phyloP scores from a whole-genome alignment of 2,797 vertebrate species.

The Arrhamphus sclerolepis region DNA sequence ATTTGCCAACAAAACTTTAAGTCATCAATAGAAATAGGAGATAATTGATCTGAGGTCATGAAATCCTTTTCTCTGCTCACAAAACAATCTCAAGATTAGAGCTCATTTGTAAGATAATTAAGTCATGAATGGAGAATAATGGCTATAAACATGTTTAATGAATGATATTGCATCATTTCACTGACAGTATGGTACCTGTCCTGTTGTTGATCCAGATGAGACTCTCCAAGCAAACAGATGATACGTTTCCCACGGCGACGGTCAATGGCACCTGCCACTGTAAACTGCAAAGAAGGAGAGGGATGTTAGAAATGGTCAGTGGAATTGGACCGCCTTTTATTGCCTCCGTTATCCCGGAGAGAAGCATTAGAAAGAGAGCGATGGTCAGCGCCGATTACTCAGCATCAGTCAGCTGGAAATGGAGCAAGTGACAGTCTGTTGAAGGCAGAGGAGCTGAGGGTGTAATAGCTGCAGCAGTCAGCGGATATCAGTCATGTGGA shows the following conservation, averaged over 20 bases:
- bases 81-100: conserved; percentile 6
- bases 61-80: conserved; percentile 7
- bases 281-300: conserved; percentile 82
- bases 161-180: too few species aligned
- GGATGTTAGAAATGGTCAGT: conserved; percentile 32
- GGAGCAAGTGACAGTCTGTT: conserved; percentile 26
- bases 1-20: not conserved
- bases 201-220: conserved; percentile 98
- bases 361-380: conserved; percentile 38
- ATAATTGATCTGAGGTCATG: conserved; percentile 30
- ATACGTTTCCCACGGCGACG: conserved; percentile 91
- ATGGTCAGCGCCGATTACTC: conserved; percentile 29
- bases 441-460: conserved; percentile 11
- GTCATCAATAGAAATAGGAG: conserved; percentile 13
- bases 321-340: conserved; percentile 51
- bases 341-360: conserved; percentile 44
- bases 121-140: not conserved
- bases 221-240: conserved; percentile 86
- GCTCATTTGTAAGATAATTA: conserved; percentile 24
- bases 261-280: conserved; percentile 96
- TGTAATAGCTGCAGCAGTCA: conserved; percentile 32
- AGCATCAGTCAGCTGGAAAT: conserved; percentile 46
- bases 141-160: not conserved
- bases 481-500: conserved; percentile 36
- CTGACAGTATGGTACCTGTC: conserved; percentile 84